Evolutionary conservation across 2,888 invertebrate genomes (phyloP), one percentile per base, ranked within the genome.

Genomic region (Bhutanitis thaidina): DNA sequence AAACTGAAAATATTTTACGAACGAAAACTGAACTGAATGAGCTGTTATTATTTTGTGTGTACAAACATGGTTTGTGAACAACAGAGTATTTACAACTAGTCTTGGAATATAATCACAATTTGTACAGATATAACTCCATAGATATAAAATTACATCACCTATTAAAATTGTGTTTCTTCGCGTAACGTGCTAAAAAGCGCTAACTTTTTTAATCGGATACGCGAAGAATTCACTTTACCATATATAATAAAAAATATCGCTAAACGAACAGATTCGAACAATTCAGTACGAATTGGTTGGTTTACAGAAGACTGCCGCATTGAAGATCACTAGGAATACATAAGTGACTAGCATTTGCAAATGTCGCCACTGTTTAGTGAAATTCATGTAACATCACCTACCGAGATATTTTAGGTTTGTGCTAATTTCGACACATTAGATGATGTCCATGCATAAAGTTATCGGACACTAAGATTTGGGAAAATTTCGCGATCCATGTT

Each of bases 311-410:
- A 27, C 27, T 27, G 27, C 27, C 27, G 8, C 27, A 27, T 5
- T 27, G 27, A 27, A 27, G 7, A 27, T 7, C 7, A 27, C 27
- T 27, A 27, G 27, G 27, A 27, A 27, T 27, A 27, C 7, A 40
- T 37, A 45, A 16, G 38, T 39, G 46, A 39, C 46, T 46, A 32
- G 46, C 46, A 46, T 12, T 7, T 34, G 34, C 20, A 34, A 9
- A 36, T n/a, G 1, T 37, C 27, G 15, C 5, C 13, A 32, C 9
- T n/a, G 15, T 10, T 27, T 15, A 5, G 16, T 37, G 15, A 36
- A 12, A 10, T 29, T 1, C 14, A 13, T 20, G 34, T 34, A 1
- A 27, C 27, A 27, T 27, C 27, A 27, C 27, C 7, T 1, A 27
- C 27, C 27, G 27, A 27, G 2, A 27, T 8, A 27, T 27, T 3